Base-by-base conservation (phyloP, 1,140 invertebrate genomes). In the Eumeta japonica region DNA sequence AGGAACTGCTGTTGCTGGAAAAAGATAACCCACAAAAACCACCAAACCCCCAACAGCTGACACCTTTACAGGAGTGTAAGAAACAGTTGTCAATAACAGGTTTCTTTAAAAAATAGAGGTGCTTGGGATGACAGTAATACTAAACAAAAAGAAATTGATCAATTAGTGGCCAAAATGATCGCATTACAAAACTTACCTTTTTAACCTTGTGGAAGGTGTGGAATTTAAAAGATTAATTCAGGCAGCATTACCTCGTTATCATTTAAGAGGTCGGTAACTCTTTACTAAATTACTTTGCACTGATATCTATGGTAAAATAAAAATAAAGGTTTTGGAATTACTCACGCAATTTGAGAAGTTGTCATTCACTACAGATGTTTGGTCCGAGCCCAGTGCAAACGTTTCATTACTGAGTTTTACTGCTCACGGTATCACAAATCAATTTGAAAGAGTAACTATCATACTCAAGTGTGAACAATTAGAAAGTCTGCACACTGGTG, bases 151-250 rank as follows among this genome's bases (percentile, higher is more conserved):
- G 24, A 48, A 37, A 46, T 49, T 3, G 50, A 52, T 19, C 11
- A 49, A n/a, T 4, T 43, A n/a, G 45, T 52, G 12, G 36, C n/a
- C 14, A 46, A 52, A 46, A 52, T 52, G 50, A 45, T 52, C 28
- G 46, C 44, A 24, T 41, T 49, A 29, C 46, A 49, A 44, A 39
- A 46, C 34, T 35, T 49, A 2, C 24, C 46, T n/a, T 7, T 48
- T 48, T 19, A 13, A 44, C 44, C 46, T 48, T 35, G 49, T 52
- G 9, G 49, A 52, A 41, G 37, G 40, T 9, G 34, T 45, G 15
- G 49, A 46, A 12, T 52, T 52, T 44, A 38, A 29, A 3, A 37
- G 50, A 12, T 1, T 52, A n/a, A 42, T 49, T 29, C 29, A 52
- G 17, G 19, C 19, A 0, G 30, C 24, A 20, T 12, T 47, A n/a